phyloP scores from a whole-genome alignment of 2,113 vertebrate genomes.

The Ictalurus punctatus region DNA sequence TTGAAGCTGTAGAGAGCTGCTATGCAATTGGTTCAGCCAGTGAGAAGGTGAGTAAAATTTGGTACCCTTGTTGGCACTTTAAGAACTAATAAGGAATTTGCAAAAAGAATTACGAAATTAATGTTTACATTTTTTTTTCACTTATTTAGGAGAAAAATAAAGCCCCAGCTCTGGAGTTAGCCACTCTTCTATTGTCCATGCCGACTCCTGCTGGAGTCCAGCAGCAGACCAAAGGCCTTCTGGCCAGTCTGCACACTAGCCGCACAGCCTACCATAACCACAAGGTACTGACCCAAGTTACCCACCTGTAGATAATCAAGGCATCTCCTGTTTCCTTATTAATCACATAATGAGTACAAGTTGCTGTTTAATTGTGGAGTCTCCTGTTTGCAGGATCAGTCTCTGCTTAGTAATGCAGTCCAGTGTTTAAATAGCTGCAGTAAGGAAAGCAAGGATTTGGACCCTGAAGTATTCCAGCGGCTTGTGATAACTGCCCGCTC shows the following conservation, averaged over 20 bases:
- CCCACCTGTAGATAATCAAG: not conserved
- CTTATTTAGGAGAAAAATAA: constrained; percentile 89
- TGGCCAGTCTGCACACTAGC: constrained; percentile 95
- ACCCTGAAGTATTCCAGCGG: constrained; percentile 96
- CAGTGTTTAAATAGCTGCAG: constrained; percentile 88
- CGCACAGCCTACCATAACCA: constrained; percentile 97
- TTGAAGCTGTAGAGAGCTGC: constrained; percentile 97
- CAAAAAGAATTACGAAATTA: not conserved
- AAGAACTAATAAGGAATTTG: not conserved
- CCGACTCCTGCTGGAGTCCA: constrained; percentile 94
- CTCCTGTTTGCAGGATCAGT: constrained; percentile 83
- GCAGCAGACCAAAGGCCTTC: constrained; percentile 95
- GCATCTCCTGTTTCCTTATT: not conserved
- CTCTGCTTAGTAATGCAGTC: constrained; percentile 93
- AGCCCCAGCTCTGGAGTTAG: constrained; percentile 87
- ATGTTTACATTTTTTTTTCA: not conserved
- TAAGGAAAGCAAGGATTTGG: constrained; percentile 89
- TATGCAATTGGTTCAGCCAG: constrained; percentile 90
- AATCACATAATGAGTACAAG: not conserved
- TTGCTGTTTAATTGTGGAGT: not conserved
- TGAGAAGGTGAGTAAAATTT: constrained; percentile 85
- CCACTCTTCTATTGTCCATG: constrained; percentile 90
- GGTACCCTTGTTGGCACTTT: not conserved
- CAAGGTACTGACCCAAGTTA: constrained; percentile 77
- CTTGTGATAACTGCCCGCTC: constrained; percentile 95